A percentile compares a stretch with the other conserved stretches of the same genome.
Evolutionary conservation across 1,140 invertebrate species (phyloP).

Genomic region (Cheumatopsyche charites): DNA sequence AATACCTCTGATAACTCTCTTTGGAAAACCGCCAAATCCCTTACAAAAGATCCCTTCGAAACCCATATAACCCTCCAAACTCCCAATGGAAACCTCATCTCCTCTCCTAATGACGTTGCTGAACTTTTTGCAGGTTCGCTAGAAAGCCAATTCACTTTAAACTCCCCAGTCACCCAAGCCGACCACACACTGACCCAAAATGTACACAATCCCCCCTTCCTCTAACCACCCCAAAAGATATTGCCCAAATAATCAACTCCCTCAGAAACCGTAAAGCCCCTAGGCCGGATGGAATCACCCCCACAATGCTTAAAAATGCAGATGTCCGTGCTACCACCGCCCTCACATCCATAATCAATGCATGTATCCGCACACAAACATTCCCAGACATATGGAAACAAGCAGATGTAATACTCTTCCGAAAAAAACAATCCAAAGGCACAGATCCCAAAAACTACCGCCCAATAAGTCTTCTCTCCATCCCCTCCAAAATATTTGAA

Average conservation of each 20-base stretch:
- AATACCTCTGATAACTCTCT: not conserved
- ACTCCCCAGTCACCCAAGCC: not conserved
- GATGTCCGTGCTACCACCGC: not conserved
- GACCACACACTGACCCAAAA: not conserved
- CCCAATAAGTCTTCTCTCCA: constrained; percentile 48
- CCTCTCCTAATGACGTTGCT: not conserved
- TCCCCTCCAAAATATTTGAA: constrained; percentile 47
- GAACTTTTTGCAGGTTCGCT: not conserved
- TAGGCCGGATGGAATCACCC: not conserved
- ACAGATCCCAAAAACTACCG: constrained; percentile 21
- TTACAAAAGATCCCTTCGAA: not conserved
- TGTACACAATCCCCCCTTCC: not conserved
- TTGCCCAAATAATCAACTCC: not conserved
- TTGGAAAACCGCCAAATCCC: not conserved
- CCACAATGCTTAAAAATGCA: not conserved
- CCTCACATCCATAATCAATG: not conserved
- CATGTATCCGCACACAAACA: not conserved
- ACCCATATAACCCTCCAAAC: not conserved
- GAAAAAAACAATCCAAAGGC: not conserved
- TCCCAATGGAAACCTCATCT: not conserved
- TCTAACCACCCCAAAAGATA: not conserved
- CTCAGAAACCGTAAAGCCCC: constrained; percentile 1
- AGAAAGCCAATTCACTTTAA: not conserved
- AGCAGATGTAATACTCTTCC: constrained; percentile 7
- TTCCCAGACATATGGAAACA: not conserved